Base-by-base conservation (phyloP, 2,888 invertebrate species). In the Tachina fera region DNA sequence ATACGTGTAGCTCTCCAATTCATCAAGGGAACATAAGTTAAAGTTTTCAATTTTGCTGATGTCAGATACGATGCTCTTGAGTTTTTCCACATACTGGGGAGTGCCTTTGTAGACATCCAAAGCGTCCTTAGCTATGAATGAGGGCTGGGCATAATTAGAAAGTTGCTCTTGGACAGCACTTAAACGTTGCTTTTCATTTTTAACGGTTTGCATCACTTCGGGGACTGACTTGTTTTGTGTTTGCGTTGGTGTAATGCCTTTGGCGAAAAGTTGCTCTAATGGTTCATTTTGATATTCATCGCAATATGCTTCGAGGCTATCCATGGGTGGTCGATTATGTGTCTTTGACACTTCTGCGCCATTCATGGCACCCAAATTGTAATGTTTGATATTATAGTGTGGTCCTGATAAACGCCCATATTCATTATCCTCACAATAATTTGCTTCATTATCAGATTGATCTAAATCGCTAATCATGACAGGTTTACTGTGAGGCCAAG, bases 1-100 rank as follows among this genome's bases (percentile, higher is more conserved):
- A 56, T 89, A 90, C 88, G 91, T 88, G 31, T 91, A 92, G 67
- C 88, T 89, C 83, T 92, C 91, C 56, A 92, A 87, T 75, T 92
- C 90, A 11, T 89, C 88, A 61, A 88, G 77, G 10, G 89, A 87
- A 58, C 91, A 91, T 9, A 88, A 70, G 0, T 88, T 87, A 61
- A 92, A 92, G n/a, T 90, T 91, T 2, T 81, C 87, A 10, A 91
- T 88, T 14, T 88, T 88, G 1, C 90, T 89, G 51, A 92, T 92
- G 45, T 89, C 87, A 6, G 87, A 70, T 5, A 90, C 87, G 3
- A 91, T 87, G 13, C 76, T 84, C 8, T 89, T 89, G 11, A 92
- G 78, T 61, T 90, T 89, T 19, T 87, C 86, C 4, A 90, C 72
- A 58, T 89, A 89, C n/a, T 90, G 87, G 0, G 91, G 90, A 9